Conservation (phyloP, 2,888 invertebrate species). For the Sphaerophoria rueppellii region DNA sequence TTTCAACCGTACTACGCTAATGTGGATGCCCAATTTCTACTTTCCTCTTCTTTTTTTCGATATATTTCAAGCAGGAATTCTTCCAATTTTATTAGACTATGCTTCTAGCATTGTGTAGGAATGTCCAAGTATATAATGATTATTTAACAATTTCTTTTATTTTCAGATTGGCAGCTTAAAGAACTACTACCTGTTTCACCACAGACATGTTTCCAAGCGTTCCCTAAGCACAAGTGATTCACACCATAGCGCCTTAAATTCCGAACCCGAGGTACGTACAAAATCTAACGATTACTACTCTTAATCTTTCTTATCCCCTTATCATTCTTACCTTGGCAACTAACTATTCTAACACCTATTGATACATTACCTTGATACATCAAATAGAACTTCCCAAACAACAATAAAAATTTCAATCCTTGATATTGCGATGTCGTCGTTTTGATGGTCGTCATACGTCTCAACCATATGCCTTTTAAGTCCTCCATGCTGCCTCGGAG, state of each 20-base stretch:
- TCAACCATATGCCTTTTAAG: background rate
- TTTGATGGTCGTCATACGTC: background rate
- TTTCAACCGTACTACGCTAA: no score
- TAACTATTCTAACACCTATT: background rate
- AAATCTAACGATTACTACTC: background rate
- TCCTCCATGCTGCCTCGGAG: background rate
- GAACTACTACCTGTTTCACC: slow-evolving; percentile 93
- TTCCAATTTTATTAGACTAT: no score
- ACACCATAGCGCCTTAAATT: slow-evolving; percentile 89
- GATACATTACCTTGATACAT: background rate
- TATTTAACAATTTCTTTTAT: slow-evolving; percentile 72
- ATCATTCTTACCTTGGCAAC: background rate
- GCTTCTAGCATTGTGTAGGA: no score
- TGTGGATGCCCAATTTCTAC: no score
- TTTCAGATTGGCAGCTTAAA: slow-evolving; percentile 94
- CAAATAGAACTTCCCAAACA: slow-evolving; percentile 45
- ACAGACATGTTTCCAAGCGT: slow-evolving; percentile 92
- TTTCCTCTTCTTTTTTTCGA: no score
- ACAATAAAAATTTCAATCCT: slow-evolving; percentile 39
- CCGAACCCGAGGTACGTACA: slow-evolving; percentile 88
- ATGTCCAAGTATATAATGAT: background rate
- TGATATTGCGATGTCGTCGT: slow-evolving; percentile 34
- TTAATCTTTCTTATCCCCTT: background rate
- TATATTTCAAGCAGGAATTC: no score
- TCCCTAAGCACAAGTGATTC: slow-evolving; percentile 90